Evolutionary conservation across 2,888 invertebrate genomes (phyloP).

Genomic region (Protonemura montana): DNA sequence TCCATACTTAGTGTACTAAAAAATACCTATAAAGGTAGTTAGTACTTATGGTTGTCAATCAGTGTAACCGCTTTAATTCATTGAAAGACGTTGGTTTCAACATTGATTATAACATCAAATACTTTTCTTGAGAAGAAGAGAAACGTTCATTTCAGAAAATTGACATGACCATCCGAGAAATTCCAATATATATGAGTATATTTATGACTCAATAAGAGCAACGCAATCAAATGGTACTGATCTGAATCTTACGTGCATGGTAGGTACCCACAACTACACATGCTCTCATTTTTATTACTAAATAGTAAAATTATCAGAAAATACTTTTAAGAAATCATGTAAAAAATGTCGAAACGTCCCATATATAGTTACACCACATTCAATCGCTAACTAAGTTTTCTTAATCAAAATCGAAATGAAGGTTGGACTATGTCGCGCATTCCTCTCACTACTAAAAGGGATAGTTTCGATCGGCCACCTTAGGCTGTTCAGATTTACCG

Average conservation of each 20-base stretch:
- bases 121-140: not conserved
- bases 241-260: not conserved
- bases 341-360: not conserved
- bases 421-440: not conserved
- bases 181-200: not conserved
- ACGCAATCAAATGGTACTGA: not conserved
- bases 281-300: no score
- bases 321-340: no score
- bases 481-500: not conserved
- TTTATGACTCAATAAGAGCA: not conserved
- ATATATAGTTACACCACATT: not conserved
- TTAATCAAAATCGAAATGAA: slow-evolving; percentile 1
- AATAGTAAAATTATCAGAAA: no score
- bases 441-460: not conserved
- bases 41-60: no score
- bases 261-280: no score
- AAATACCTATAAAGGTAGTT: no score
- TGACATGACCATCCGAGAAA: not conserved
- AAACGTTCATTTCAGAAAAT: not conserved
- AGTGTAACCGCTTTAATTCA: no score
- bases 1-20: no score
- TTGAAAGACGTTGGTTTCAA: no score
- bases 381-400: not conserved
- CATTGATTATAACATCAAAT: no score
- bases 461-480: not conserved